Base-by-base conservation (phyloP, 2,797 vertebrate genomes). In the Huso huso region DNA sequence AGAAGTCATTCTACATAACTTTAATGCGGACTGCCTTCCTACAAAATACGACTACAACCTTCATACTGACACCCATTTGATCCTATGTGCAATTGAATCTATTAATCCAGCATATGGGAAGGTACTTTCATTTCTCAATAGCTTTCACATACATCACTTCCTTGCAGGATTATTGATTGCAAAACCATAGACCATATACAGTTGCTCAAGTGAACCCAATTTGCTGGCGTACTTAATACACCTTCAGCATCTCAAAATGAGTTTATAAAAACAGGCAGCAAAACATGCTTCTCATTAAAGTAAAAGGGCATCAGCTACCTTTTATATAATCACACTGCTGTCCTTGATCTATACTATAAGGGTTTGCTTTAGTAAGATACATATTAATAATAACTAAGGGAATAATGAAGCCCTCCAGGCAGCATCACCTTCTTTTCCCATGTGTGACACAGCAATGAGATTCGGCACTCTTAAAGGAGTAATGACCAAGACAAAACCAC, bases 281-380 rank as follows among this genome's bases (percentile, higher is more conserved):
- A 69, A 59, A 62, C 70, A 73, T 75, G 49, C 76, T 23, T 65
- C 74, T 72, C 73, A 83, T 84, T 83, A 79, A 59, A 64, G 60
- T 77, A 72, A 80, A 77, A 77, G 71, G 73, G 66, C 68, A 68
- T 52, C 58, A 64, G 63, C 52, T 63, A 70, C 66, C 63, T 64
- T 63, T 58, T 66, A 72, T 63, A 77, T 79, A 73, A 79, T 72
- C 72, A 71, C 68, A 74, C 12, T 37, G 64, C 58, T 50, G 12
- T 61, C 61, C 74, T 61, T 53, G 70, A 65, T 49, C 2, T 37
- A 37, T 37, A 37, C 23, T 37, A 37, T 37, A 37, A 37, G 23
- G 23, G 23, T 37, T 37, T 37, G 4, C 23, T 37, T 37, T 37
- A 37, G 23, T 37, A 37, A 37, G 23, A 37, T 37, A 37, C 2